phyloP scores from a whole-genome alignment of 1,140 invertebrate species.

The Muscidifurax raptorellus region DNA sequence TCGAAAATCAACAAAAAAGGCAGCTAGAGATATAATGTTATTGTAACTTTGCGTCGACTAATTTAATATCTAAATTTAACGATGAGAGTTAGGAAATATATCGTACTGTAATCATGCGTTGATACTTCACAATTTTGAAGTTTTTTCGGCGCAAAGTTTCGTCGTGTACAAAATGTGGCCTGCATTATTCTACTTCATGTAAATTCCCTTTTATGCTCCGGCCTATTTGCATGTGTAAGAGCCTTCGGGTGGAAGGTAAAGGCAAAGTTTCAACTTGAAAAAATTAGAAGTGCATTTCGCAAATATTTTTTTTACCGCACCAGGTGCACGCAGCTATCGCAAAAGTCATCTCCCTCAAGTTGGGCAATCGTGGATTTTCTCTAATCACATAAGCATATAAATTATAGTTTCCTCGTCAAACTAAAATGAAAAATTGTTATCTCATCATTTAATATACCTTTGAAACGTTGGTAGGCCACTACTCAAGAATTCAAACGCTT shows the following conservation, averaged over 20 bases:
- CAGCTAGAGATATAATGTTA: no score
- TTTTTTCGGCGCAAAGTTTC: neutral
- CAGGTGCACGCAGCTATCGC: neutral
- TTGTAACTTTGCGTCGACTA: no score
- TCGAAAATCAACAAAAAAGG: no score
- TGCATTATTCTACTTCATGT: conserved; percentile 36
- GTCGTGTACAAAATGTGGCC: neutral
- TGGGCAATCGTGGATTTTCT: neutral
- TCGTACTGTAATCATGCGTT: neutral
- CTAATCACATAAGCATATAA: no score
- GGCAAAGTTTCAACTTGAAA: conserved; percentile 23
- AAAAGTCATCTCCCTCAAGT: neutral
- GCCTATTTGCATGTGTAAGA: conserved; percentile 40
- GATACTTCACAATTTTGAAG: neutral
- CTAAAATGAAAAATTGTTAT: no score
- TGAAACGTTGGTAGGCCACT: no score
- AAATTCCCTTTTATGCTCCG: conserved; percentile 28
- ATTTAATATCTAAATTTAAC: no score
- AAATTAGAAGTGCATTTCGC: neutral
- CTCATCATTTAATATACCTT: no score
- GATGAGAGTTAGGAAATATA: no score
- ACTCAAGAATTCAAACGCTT: neutral
- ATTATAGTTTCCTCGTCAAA: no score
- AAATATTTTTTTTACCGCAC: neutral
- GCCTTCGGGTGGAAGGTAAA: conserved; percentile 3